These are phyloP conservation scores for Brachionus koreanus DNA, from an alignment of 1,140 invertebrate genomes.

Conservation along the genomic window DNA sequence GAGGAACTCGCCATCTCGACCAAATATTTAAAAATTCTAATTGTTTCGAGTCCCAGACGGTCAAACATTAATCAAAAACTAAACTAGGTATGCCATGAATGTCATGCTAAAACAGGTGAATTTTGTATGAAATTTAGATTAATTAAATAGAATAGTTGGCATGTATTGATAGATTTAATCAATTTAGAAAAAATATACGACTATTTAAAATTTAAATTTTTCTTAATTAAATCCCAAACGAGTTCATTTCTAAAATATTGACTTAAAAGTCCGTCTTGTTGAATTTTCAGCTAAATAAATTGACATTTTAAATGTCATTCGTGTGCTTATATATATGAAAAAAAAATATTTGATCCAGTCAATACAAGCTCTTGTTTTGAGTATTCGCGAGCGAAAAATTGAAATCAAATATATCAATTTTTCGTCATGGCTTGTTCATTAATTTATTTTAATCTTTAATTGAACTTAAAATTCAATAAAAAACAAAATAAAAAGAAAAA, in stretches of 20 bases:
- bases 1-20: neutral
- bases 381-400: neutral
- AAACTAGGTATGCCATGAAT: neutral
- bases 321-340: neutral
- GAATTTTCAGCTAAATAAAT: slow-evolving; percentile 1
- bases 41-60: neutral
- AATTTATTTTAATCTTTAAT: neutral
- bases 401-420: neutral
- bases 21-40: neutral
- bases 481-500: neutral
- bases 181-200: neutral
- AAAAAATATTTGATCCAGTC: neutral
- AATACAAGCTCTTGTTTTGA: neutral
- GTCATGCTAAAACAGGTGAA: neutral
- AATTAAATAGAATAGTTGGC: neutral
- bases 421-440: neutral
- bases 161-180: neutral
- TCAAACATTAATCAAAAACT: neutral
- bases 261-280: neutral
- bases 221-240: slow-evolving; percentile 7
- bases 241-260: neutral
- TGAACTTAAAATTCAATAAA: slow-evolving; percentile 4
- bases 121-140: neutral
- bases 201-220: slow-evolving; percentile 3
- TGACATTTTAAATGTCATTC: slow-evolving; percentile 2